Evolutionary conservation across 1,140 invertebrate genomes (phyloP).

Genomic region (Medauroidea extradentata): DNA sequence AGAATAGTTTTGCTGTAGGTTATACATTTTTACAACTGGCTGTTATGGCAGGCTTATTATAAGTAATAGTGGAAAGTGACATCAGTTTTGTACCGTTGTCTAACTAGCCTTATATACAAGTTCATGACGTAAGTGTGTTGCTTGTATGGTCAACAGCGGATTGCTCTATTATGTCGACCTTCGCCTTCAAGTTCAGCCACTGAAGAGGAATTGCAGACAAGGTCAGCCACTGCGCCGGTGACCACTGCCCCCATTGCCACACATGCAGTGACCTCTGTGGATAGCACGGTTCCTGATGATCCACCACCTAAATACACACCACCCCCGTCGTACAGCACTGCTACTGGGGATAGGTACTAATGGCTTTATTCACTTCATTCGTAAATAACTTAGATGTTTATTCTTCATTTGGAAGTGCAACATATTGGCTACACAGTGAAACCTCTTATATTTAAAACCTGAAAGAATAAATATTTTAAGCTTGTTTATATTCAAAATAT

Average conservation of each 20-base stretch:
- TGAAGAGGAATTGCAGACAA: conserved; percentile 23
- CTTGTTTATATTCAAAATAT: too few relatives aligned
- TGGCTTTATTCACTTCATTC: conserved; percentile 11
- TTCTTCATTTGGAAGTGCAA: conserved; percentile 8
- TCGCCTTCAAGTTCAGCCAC: conserved; percentile 25
- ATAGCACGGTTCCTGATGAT: conserved; percentile 55
- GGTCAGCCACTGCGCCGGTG: conserved; percentile 29
- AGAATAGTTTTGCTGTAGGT: too few relatives aligned
- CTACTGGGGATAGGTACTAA: conserved; percentile 67
- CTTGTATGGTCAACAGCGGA: conserved; percentile 26
- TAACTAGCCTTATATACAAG: too few relatives aligned
- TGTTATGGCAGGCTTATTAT: too few relatives aligned
- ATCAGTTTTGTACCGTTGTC: too few relatives aligned
- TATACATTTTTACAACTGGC: too few relatives aligned
- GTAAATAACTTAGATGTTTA: conserved; percentile 11
- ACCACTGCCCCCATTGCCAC: conserved; percentile 30
- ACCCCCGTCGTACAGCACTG: conserved; percentile 86
- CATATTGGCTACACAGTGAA: not conserved
- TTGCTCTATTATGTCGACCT: conserved; percentile 63
- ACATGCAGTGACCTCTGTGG: conserved; percentile 5
- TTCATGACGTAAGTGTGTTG: too few relatives aligned
- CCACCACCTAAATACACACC: conserved; percentile 91
- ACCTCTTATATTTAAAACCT: too few relatives aligned
- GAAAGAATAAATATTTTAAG: too few relatives aligned
- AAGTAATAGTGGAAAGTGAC: too few relatives aligned